Evolutionary conservation across 2,888 invertebrate species (phyloP).

Genomic region (Furcula furcula): DNA sequence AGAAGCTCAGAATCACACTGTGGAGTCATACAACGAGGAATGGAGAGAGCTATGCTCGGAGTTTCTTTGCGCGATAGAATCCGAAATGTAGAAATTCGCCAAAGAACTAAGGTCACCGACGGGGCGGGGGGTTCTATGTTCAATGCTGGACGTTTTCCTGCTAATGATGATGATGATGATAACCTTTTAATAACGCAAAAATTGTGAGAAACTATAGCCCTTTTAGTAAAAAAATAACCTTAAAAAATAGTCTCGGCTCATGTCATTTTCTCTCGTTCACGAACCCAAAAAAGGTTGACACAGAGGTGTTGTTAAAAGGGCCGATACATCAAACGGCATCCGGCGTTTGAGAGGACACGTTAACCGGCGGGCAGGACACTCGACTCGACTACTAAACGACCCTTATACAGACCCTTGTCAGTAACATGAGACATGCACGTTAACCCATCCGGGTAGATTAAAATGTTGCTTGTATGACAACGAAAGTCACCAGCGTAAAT

Average conservation of each 20-base stretch:
- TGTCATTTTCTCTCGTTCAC: background rate
- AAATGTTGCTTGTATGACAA: background rate
- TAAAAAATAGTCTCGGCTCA: background rate
- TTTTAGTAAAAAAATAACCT: background rate
- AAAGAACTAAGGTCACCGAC: too few relatives aligned
- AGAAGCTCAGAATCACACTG: too few relatives aligned
- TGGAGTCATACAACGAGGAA: too few relatives aligned
- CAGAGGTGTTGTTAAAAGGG: constrained; percentile 4
- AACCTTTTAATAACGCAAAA: too few relatives aligned
- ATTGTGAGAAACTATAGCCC: too few relatives aligned
- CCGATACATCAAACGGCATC: constrained; percentile 41
- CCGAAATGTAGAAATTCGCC: too few relatives aligned
- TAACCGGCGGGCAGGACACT: constrained; percentile 16
- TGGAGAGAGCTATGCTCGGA: too few relatives aligned
- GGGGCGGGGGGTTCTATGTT: too few relatives aligned
- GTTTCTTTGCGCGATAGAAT: too few relatives aligned
- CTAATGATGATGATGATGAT: too few relatives aligned
- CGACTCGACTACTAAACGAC: constrained; percentile 9
- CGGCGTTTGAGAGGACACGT: constrained; percentile 36
- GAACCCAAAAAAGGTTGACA: constrained; percentile 2
- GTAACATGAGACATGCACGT: constrained; percentile 8
- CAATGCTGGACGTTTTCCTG: too few relatives aligned
- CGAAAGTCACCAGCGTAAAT: too few relatives aligned
- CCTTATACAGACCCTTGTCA: constrained; percentile 24
- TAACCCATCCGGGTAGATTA: background rate